Conservation (phyloP, 2,113 vertebrate genomes). For the Melanerpes aurifrons region DNA sequence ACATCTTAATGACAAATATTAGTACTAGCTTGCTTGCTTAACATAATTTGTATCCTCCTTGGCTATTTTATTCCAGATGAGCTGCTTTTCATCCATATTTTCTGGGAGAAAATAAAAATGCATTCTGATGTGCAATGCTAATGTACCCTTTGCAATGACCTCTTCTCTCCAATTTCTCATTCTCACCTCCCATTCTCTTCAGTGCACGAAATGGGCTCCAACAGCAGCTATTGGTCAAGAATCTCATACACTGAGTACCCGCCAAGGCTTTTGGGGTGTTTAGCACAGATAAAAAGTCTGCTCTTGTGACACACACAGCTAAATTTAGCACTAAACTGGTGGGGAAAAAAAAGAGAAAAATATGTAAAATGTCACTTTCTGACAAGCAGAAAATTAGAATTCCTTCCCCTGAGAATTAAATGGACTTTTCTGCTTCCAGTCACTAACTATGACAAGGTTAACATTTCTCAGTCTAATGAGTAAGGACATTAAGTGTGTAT, state of each 20-base stretch:
- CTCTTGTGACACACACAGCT: constrained; percentile 57
- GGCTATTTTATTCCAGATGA: constrained; percentile 55
- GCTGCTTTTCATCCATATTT: constrained; percentile 29
- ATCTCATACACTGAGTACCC: not conserved
- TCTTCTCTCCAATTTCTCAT: not conserved
- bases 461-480: constrained; percentile 75
- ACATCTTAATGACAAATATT: constrained; percentile 51
- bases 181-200: constrained; percentile 16
- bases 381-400: constrained; percentile 80
- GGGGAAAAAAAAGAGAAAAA: constrained; percentile 50
- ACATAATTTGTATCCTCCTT: constrained; percentile 53
- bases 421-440: constrained; percentile 74
- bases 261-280: constrained; percentile 57
- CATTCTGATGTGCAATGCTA: constrained; percentile 28
- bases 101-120: not conserved
- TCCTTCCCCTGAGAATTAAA: constrained; percentile 68
- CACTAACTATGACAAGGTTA: constrained; percentile 76
- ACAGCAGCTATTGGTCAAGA: constrained; percentile 50
- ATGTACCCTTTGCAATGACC: constrained; percentile 32
- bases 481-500: constrained; percentile 67
- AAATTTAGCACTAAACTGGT: constrained; percentile 67
- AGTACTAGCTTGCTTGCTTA: constrained; percentile 27
- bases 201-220: constrained; percentile 13
- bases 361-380: constrained; percentile 76
- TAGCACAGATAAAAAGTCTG: constrained; percentile 48